These are phyloP conservation scores for Nomada ferruginata DNA, from an alignment of 2,888 invertebrate genomes.

Conservation along the genomic window DNA sequence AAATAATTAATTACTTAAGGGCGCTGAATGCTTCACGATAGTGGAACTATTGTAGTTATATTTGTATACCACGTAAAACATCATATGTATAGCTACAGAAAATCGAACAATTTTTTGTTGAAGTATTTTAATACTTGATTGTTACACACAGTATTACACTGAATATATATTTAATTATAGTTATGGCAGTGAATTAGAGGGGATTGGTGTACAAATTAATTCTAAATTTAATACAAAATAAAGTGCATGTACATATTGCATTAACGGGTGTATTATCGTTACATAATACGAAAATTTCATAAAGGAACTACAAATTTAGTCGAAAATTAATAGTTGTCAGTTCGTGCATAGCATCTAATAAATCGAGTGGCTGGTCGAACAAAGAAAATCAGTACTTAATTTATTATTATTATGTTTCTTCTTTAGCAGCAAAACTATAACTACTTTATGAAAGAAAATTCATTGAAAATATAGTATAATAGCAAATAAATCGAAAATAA, in stretches of 20 bases:
- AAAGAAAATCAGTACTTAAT: conserved; percentile 18
- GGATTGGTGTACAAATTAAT: background rate
- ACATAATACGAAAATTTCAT: conserved; percentile 40
- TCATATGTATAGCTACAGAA: background rate
- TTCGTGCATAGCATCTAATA: background rate
- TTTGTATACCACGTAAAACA: too few species aligned
- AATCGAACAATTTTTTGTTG: background rate
- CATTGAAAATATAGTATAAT: conserved; percentile 2
- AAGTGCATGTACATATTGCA: background rate
- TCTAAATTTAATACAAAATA: background rate
- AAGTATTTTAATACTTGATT: background rate
- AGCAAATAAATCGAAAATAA: background rate
- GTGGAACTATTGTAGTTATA: too few species aligned
- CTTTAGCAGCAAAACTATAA: conserved; percentile 1
- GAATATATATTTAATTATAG: background rate
- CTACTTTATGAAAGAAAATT: conserved; percentile 9
- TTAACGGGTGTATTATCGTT: conserved; percentile 42
- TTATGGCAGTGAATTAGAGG: background rate
- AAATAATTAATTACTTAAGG: too few species aligned
- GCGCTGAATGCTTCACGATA: too few species aligned
- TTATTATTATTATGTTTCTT: background rate
- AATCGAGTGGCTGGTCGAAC: background rate
- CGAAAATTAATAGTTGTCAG: background rate
- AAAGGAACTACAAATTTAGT: conserved; percentile 2
- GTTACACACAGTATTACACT: background rate